Evolutionary conservation across 2,797 vertebrate species (phyloP).

Genomic region (Diplodus sargus): DNA sequence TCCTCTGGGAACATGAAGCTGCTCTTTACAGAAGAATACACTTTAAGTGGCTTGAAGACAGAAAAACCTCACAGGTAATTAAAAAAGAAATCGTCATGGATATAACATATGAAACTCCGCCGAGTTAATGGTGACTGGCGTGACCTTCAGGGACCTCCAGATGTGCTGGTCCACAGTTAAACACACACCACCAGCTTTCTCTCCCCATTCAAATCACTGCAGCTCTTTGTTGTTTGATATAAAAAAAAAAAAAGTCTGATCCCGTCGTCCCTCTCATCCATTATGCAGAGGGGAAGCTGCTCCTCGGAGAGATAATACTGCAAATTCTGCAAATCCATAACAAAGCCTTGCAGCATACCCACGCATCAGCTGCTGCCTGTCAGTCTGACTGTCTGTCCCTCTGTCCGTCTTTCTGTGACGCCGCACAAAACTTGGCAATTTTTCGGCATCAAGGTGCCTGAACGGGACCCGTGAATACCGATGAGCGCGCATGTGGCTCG

Average conservation of each 20-base stretch:
- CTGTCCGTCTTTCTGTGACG: constrained; percentile 35
- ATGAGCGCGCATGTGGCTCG: constrained; percentile 18
- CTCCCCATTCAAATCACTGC: constrained; percentile 46
- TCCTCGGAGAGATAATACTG: constrained; percentile 68
- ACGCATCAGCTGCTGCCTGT: constrained; percentile 58
- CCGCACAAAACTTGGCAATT: constrained; percentile 18
- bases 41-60: not conserved
- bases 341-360: constrained; percentile 58
- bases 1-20: not conserved
- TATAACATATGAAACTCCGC: not conserved
- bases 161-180: constrained; percentile 14
- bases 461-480: constrained; percentile 11
- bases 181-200: constrained; percentile 22
- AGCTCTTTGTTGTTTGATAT: constrained; percentile 54
- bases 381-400: constrained; percentile 38
- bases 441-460: not conserved
- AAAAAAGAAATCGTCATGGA: not conserved
- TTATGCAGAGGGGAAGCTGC: constrained; percentile 71
- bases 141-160: constrained; percentile 41
- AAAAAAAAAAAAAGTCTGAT: constrained; percentile 50
- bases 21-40: not conserved
- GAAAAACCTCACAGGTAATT: not conserved
- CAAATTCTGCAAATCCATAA: constrained; percentile 75
- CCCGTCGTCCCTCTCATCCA: constrained; percentile 67
- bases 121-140: not conserved